Evolutionary conservation across 2,797 vertebrate genomes (phyloP).

Genomic region (Echeneis naucrates): DNA sequence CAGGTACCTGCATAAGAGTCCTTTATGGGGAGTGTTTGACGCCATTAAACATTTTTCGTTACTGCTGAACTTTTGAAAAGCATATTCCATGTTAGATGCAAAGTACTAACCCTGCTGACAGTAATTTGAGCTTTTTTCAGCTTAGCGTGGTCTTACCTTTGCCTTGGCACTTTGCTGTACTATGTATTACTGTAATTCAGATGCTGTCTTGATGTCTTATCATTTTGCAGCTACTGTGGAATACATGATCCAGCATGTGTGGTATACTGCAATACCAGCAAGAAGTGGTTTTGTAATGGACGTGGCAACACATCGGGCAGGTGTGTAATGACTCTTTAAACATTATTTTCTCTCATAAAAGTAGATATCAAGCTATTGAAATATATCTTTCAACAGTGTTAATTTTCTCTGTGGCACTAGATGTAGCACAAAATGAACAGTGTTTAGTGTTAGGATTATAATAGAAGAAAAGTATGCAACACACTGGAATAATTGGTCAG

Average conservation of each 20-base stretch:
- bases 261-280: conserved; percentile 99
- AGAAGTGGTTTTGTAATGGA: conserved; percentile 99
- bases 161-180: background rate
- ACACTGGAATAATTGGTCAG: no score
- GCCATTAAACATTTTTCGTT: background rate
- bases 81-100: background rate
- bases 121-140: background rate
- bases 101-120: background rate
- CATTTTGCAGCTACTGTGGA: conserved; percentile 92
- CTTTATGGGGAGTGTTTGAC: background rate
- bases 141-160: background rate
- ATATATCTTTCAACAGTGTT: no score
- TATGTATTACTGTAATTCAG: background rate
- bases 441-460: no score
- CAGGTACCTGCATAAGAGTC: conserved; percentile 82
- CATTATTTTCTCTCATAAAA: background rate
- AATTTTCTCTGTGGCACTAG: no score
- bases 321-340: conserved; percentile 61
- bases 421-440: no score
- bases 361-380: no score
- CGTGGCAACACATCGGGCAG: conserved; percentile 99
- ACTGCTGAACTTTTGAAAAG: background rate
- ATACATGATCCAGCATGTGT: conserved; percentile 99
- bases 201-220: conserved; percentile 17
- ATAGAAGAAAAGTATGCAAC: no score